Conservation (phyloP, 2,888 invertebrate species). For the Boloria selene region DNA sequence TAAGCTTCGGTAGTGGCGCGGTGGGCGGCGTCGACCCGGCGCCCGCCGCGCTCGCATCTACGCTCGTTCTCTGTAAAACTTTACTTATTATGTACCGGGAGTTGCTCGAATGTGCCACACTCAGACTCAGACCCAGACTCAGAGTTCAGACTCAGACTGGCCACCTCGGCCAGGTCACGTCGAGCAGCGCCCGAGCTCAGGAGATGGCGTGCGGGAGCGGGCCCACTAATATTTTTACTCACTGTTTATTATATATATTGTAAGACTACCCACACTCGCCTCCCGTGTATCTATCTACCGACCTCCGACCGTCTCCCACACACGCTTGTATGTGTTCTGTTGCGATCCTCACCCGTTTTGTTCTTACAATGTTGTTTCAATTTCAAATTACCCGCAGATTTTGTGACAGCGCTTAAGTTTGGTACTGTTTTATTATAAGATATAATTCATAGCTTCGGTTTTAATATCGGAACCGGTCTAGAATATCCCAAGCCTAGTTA, state of each 20-base stretch:
- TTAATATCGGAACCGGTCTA: not conserved
- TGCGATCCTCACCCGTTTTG: slow-evolving; percentile 2
- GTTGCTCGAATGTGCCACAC: slow-evolving; percentile 43
- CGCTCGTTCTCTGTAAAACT: slow-evolving; percentile 51
- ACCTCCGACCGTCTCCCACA: slow-evolving; percentile 4
- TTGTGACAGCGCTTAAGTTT: slow-evolving; percentile 11
- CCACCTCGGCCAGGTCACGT: slow-evolving; percentile 23
- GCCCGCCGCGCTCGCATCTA: slow-evolving; percentile 45
- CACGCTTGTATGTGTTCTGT: slow-evolving; percentile 16
- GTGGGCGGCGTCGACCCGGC: slow-evolving; percentile 30
- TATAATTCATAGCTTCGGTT: slow-evolving; percentile 11
- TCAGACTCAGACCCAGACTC: not conserved
- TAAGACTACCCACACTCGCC: slow-evolving; percentile 31
- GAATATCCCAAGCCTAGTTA: slow-evolving; percentile 20
- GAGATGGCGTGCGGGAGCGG: slow-evolving; percentile 41
- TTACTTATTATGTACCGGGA: slow-evolving; percentile 54
- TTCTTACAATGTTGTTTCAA: not conserved
- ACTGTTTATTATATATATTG: slow-evolving; percentile 20
- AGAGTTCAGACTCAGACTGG: not conserved
- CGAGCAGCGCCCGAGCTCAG: slow-evolving; percentile 46
- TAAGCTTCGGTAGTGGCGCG: slow-evolving; percentile 49
- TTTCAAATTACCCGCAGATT: slow-evolving; percentile 2
- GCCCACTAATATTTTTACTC: slow-evolving; percentile 42
- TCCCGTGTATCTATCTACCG: slow-evolving; percentile 37
- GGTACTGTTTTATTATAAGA: not conserved